A percentile compares a stretch with the other conserved stretches of the same genome.
Evolutionary conservation across 2,797 vertebrate genomes (phyloP).

Genomic region (Myotis daubentonii): DNA sequence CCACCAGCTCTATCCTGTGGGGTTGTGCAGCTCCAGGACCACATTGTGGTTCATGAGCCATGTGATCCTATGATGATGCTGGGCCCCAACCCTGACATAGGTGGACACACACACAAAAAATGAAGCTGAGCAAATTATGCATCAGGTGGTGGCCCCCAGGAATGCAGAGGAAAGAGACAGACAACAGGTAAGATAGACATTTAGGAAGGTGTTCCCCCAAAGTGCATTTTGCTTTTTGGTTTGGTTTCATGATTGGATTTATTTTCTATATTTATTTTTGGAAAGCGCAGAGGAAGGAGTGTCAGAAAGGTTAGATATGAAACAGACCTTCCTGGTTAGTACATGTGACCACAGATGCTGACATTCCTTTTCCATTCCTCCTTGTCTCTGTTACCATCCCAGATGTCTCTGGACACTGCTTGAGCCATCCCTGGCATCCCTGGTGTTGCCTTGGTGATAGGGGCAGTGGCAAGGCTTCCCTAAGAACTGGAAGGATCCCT

Average conservation of each 20-base stretch:
- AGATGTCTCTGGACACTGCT: neutral
- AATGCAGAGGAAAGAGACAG: neutral
- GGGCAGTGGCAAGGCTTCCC: neutral
- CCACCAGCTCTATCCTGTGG: no score
- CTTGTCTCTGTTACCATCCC: neutral
- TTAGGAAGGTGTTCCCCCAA: neutral
- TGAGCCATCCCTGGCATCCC: neutral
- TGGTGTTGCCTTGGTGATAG: neutral
- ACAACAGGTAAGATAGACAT: neutral
- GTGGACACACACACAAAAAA: neutral
- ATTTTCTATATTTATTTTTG: conserved; percentile 16
- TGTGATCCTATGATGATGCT: neutral
- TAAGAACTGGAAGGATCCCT: neutral
- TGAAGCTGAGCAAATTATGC: neutral
- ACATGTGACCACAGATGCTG: neutral
- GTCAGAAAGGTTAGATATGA: neutral
- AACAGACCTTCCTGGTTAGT: neutral
- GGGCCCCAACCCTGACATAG: neutral
- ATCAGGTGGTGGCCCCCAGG: neutral
- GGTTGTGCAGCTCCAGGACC: neutral
- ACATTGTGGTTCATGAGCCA: neutral
- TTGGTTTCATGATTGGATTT: neutral
- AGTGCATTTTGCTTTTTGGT: neutral
- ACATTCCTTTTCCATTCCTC: neutral
- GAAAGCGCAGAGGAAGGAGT: neutral